phyloP scores from a whole-genome alignment of 2,797 vertebrate species.

The Anas georgica region DNA sequence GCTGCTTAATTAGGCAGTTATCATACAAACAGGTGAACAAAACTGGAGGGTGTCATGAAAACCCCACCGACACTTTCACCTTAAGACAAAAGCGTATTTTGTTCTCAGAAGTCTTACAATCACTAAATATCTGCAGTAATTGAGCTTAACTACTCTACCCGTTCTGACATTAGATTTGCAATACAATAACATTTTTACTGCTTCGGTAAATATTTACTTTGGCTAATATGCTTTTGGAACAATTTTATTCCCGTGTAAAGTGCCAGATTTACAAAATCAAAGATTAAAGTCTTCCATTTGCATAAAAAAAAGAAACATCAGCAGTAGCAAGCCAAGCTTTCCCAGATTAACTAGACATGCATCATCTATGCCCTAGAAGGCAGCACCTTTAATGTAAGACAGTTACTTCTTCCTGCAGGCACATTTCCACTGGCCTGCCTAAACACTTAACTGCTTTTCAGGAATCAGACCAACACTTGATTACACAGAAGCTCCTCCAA shows the following conservation, averaged over 20 bases:
- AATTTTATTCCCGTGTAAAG: neutral
- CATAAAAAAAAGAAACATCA: neutral
- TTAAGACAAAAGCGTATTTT: neutral
- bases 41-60: neutral
- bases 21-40: constrained; percentile 30
- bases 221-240: constrained; percentile 11
- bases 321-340: neutral
- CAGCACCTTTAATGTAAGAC: neutral
- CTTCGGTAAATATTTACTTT: constrained; percentile 44
- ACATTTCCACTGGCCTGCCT: neutral
- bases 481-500: neutral
- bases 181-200: constrained; percentile 10
- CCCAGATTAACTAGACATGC: neutral
- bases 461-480: neutral
- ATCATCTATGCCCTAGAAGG: neutral
- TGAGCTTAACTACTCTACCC: neutral
- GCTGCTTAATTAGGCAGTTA: constrained; percentile 48
- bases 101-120: neutral
- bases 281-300: neutral
- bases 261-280: neutral
- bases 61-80: neutral
- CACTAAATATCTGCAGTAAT: neutral
- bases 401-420: neutral
- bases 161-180: neutral
- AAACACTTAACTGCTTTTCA: neutral